Conservation (phyloP, 2,888 invertebrate genomes). For the Altica lythri region DNA sequence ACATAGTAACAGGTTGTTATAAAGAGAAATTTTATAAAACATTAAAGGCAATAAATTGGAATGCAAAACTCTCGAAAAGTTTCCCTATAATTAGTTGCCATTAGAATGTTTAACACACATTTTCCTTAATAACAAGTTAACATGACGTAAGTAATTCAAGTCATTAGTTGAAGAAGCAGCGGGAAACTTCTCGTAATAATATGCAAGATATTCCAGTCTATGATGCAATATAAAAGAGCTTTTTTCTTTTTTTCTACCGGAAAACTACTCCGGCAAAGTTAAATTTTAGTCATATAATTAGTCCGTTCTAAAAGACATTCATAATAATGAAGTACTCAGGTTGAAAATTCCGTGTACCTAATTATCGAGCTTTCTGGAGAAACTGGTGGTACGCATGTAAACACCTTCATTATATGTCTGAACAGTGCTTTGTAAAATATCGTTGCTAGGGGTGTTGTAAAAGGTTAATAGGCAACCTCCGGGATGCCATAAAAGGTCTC, state of each 20-base stretch:
- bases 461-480: slow-evolving; percentile 51
- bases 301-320: slow-evolving; percentile 25
- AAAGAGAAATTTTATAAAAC: no score
- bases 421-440: slow-evolving; percentile 48
- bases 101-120: slow-evolving; percentile 4
- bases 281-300: slow-evolving; percentile 23
- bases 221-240: slow-evolving; percentile 1
- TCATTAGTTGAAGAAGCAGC: slow-evolving; percentile 10
- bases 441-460: slow-evolving; percentile 46
- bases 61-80: no score
- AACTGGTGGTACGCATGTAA: slow-evolving; percentile 53
- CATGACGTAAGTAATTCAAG: slow-evolving; percentile 6
- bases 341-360: slow-evolving; percentile 38
- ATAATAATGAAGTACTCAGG: slow-evolving; percentile 29
- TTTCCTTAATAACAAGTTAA: background rate
- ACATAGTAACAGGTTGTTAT: no score
- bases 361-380: slow-evolving; percentile 49
- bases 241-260: background rate
- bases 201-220: slow-evolving; percentile 12
- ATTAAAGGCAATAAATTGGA: no score
- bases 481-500: slow-evolving; percentile 49
- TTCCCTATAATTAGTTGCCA: background rate
- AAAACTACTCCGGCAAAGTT: slow-evolving; percentile 16
- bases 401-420: slow-evolving; percentile 54
- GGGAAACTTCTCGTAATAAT: slow-evolving; percentile 14